A percentile compares a stretch with the other conserved stretches of the same genome.
Evolutionary conservation across 1,140 invertebrate genomes (phyloP).

Genomic region (Brachionus paranguensis): DNA sequence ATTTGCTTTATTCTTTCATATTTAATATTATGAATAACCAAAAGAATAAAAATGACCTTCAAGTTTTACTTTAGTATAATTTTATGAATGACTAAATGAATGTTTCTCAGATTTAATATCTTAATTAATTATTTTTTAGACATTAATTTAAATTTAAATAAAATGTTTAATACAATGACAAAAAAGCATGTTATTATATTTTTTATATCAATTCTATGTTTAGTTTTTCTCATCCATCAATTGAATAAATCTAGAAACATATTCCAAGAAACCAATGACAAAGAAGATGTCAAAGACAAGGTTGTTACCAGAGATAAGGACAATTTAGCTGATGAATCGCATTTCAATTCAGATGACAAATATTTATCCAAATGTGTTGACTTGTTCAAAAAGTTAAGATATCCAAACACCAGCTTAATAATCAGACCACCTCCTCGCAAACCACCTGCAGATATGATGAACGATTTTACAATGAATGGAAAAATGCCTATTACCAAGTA

Average conservation of each 20-base stretch:
- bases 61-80: too few relatives aligned
- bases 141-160: too few relatives aligned
- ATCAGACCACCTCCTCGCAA: not conserved
- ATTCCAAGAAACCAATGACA: not conserved
- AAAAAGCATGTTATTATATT: not conserved
- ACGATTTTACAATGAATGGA: conserved; percentile 27
- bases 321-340: too few relatives aligned
- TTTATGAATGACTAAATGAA: too few relatives aligned
- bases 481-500: not conserved
- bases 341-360: not conserved
- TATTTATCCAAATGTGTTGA: not conserved
- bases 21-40: too few relatives aligned
- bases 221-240: not conserved
- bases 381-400: not conserved
- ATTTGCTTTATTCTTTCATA: too few relatives aligned
- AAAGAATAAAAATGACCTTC: too few relatives aligned
- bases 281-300: too few relatives aligned
- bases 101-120: too few relatives aligned
- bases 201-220: not conserved
- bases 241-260: not conserved
- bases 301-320: too few relatives aligned
- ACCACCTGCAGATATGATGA: not conserved
- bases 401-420: not conserved
- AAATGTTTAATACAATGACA: not conserved
- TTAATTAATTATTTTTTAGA: too few relatives aligned